phyloP scores from a whole-genome alignment of 2,888 invertebrate species.

The Amblyjoppa proteus region DNA sequence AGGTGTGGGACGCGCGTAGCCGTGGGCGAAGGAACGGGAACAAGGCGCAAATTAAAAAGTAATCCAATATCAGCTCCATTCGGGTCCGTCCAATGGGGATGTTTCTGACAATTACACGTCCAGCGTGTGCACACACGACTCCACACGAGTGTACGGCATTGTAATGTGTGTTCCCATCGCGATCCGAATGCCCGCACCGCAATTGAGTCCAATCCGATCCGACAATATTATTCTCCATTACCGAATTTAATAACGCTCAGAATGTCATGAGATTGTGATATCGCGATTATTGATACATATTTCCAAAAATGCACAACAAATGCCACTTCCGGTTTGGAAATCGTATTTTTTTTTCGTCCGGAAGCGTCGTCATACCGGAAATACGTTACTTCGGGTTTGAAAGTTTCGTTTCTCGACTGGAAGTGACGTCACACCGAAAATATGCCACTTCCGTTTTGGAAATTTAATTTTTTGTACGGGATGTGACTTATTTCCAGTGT shows the following conservation, averaged over 20 bases:
- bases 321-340: no score
- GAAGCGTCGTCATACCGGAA: not conserved
- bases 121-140: conserved; percentile 38
- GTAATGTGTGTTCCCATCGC: conserved; percentile 12
- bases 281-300: conserved; percentile 25
- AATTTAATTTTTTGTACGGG: no score
- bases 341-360: not conserved
- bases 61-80: conserved; percentile 78
- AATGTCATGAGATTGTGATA: conserved; percentile 39
- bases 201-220: conserved; percentile 55
- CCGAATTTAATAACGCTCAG: conserved; percentile 53
- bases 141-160: not conserved
- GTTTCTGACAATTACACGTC: conserved; percentile 74
- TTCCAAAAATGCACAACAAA: not conserved
- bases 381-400: no score
- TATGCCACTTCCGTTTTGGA: no score
- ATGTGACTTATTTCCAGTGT: no score
- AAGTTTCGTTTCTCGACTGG: no score
- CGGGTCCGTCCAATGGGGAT: conserved; percentile 71
- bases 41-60: conserved; percentile 79
- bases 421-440: no score
- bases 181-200: conserved; percentile 33
- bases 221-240: conserved; percentile 60
- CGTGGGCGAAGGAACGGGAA: conserved; percentile 45
- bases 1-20: conserved; percentile 1